Percentiles rank a stretch among this genome's conserved stretches.
Evolutionary conservation across 2,113 vertebrate genomes (phyloP).

Genomic region (Pithys albifrons): DNA sequence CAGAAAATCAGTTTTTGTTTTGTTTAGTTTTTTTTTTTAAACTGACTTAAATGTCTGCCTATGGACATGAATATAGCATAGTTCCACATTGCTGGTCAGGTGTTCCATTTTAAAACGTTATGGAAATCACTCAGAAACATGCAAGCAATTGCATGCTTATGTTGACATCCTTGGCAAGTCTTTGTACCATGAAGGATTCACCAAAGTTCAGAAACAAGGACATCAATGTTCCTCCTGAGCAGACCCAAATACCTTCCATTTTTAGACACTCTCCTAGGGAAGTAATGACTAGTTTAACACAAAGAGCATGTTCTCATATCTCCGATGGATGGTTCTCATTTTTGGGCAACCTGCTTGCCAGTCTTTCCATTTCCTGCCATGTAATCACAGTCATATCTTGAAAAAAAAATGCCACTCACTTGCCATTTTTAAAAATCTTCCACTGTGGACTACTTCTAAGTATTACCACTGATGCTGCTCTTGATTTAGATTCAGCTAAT

Average conservation of each 20-base stretch:
- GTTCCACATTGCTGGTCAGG: fast-evolving
- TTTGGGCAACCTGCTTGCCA: background rate
- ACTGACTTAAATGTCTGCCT: background rate
- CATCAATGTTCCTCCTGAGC: background rate
- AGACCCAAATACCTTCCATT: background rate
- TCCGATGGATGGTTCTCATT: background rate
- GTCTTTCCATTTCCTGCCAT: background rate
- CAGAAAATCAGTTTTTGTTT: background rate
- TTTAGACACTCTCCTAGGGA: background rate
- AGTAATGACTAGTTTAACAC: background rate
- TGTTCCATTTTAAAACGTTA: background rate
- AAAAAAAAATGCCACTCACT: background rate
- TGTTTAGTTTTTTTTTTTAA: background rate
- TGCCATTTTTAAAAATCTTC: background rate
- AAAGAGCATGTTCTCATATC: background rate
- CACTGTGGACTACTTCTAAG: background rate
- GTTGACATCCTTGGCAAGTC: background rate
- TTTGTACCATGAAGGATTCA: background rate
- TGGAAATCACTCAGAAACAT: background rate
- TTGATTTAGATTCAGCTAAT: background rate
- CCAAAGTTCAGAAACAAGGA: background rate
- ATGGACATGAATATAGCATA: background rate
- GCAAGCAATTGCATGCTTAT: background rate
- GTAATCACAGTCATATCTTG: background rate
- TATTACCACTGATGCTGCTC: background rate